phyloP scores from a whole-genome alignment of 2,113 vertebrate genomes.

The Leiothrix lutea region DNA sequence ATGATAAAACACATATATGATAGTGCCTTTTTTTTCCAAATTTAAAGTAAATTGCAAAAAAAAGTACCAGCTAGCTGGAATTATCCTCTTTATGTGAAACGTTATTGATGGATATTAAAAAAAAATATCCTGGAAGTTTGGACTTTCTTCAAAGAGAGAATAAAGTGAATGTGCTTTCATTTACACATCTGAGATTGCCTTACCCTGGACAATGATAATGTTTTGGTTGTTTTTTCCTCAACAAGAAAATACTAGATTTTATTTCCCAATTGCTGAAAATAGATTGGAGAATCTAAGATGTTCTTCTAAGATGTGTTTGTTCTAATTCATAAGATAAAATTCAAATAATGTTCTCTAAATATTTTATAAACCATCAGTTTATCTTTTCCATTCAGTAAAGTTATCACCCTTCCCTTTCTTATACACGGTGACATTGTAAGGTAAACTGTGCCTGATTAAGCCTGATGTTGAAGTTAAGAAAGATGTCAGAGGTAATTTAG shows the following conservation, averaged over 20 bases:
- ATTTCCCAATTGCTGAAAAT: not conserved
- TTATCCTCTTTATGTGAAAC: not conserved
- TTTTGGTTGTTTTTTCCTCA: not conserved
- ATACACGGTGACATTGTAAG: accelerated
- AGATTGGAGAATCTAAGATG: not conserved
- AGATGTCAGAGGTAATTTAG: not conserved
- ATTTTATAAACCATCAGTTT: not conserved
- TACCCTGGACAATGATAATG: not conserved
- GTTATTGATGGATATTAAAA: not conserved
- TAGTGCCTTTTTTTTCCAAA: too few species aligned
- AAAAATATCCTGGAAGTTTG: not conserved
- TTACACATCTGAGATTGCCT: not conserved
- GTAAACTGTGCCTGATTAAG: not conserved
- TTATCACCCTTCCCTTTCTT: not conserved
- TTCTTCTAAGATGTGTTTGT: not conserved
- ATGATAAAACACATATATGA: not conserved
- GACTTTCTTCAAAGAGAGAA: not conserved
- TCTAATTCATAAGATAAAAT: not conserved
- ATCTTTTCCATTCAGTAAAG: not conserved
- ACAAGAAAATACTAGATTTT: not conserved
- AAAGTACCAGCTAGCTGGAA: not conserved
- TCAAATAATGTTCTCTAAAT: not conserved
- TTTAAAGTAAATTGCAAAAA: not conserved
- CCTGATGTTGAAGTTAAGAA: not conserved
- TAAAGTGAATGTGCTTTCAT: not conserved